These are phyloP conservation scores for Anthoscopus minutus DNA, from an alignment of 2,113 vertebrate species.

Conservation along the genomic window DNA sequence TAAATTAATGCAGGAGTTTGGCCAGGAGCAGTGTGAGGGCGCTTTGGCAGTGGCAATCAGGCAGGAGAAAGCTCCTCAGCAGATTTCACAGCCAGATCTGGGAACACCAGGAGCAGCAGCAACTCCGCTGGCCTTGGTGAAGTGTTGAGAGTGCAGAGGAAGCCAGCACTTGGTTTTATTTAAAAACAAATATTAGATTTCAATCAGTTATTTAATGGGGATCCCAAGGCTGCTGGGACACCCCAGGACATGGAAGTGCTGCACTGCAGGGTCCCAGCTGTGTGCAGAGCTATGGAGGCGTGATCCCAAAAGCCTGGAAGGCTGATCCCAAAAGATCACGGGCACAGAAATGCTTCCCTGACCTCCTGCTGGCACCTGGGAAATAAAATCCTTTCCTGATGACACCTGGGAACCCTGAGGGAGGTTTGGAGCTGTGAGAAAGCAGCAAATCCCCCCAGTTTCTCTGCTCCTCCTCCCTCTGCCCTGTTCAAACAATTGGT, in stretches of 20 bases:
- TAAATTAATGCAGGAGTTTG: neutral
- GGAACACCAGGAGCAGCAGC: neutral
- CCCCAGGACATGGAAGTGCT: accelerated
- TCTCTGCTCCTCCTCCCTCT: neutral
- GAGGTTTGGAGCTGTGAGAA: neutral
- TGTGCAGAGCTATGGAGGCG: accelerated
- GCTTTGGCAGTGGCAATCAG: neutral
- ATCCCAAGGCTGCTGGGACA: neutral
- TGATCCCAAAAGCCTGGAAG: neutral
- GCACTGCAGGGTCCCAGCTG: neutral
- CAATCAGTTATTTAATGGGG: accelerated
- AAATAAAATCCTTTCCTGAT: neutral
- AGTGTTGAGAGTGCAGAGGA: accelerated
- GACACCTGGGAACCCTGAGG: neutral
- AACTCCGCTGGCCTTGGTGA: neutral
- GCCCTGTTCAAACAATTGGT: neutral
- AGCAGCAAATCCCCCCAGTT: neutral
- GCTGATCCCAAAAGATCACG: neutral
- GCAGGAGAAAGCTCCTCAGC: neutral
- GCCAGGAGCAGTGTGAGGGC: neutral
- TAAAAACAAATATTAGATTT: neutral
- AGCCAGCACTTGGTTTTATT: neutral
- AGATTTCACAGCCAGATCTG: neutral
- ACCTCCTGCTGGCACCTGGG: neutral
- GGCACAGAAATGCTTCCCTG: neutral